These are phyloP conservation scores for Pararge aegeria DNA, from an alignment of 1,140 invertebrate genomes.

Conservation along the genomic window DNA sequence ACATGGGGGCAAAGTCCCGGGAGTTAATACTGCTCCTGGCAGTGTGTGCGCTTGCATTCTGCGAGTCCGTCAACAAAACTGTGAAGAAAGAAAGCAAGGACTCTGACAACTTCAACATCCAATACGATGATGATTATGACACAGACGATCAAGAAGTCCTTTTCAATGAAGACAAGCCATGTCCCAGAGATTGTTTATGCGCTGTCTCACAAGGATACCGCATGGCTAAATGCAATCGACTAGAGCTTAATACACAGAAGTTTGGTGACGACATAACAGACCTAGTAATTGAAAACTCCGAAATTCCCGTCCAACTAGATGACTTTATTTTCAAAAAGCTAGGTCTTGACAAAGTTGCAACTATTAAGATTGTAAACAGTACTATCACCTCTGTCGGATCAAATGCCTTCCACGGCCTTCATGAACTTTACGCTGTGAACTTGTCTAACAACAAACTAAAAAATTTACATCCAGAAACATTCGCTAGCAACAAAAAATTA, in stretches of 20 bases:
- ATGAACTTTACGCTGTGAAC: slow-evolving; percentile 84
- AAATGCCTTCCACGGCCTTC: slow-evolving; percentile 83
- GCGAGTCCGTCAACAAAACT: slow-evolving; percentile 60
- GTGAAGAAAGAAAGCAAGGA: slow-evolving; percentile 52
- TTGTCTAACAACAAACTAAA: slow-evolving; percentile 83
- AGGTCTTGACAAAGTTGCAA: slow-evolving; percentile 80
- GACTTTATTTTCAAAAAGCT: slow-evolving; percentile 80
- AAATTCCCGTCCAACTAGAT: slow-evolving; percentile 76
- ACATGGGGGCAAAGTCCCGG: slow-evolving; percentile 73
- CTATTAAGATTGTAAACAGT: slow-evolving; percentile 81
- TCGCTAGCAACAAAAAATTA: slow-evolving; percentile 83
- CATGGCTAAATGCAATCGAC: slow-evolving; percentile 75
- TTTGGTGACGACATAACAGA: slow-evolving; percentile 82
- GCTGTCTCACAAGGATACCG: slow-evolving; percentile 68
- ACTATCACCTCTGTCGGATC: slow-evolving; percentile 77
- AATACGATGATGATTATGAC: slow-evolving; percentile 68
- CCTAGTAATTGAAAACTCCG: slow-evolving; percentile 80
- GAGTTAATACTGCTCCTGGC: slow-evolving; percentile 74
- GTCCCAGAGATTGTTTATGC: slow-evolving; percentile 77
- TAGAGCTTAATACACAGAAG: slow-evolving; percentile 81
- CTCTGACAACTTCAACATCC: slow-evolving; percentile 52
- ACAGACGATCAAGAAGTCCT: slow-evolving; percentile 69
- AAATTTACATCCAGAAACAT: slow-evolving; percentile 83
- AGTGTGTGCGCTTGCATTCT: slow-evolving; percentile 57
- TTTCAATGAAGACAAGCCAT: slow-evolving; percentile 73